Conservation (phyloP, 2,113 vertebrate species). For the Camelus bactrianus region DNA sequence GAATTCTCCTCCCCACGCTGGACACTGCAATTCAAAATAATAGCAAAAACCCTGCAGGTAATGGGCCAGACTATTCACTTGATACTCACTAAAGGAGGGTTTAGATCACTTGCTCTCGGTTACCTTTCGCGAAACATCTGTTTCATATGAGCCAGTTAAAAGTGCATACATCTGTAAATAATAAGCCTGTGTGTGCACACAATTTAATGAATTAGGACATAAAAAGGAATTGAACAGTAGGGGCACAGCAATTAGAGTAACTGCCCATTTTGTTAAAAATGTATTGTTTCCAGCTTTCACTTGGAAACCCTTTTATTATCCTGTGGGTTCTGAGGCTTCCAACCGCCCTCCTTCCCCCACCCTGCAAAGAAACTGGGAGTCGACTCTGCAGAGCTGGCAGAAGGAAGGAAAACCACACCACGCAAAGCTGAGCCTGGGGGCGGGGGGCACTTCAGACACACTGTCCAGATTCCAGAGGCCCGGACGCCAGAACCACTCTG, state of each 20-base stretch:
- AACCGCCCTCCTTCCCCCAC: neutral
- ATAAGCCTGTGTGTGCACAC: conserved; percentile 85
- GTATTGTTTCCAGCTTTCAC: conserved; percentile 85
- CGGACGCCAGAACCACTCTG: neutral
- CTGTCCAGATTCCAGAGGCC: too few relatives aligned
- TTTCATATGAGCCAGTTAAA: conserved; percentile 86
- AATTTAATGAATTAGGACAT: conserved; percentile 88
- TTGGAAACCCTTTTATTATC: conserved; percentile 78
- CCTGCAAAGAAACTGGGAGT: conserved; percentile 11
- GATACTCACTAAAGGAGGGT: conserved; percentile 57
- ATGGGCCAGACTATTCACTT: conserved; percentile 82
- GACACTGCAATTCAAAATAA: conserved; percentile 70
- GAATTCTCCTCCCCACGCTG: conserved; percentile 41
- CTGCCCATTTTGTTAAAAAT: conserved; percentile 88
- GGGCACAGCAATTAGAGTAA: conserved; percentile 86
- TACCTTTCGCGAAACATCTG: conserved; percentile 84
- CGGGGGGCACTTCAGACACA: too few relatives aligned
- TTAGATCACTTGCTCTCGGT: conserved; percentile 71
- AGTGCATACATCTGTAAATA: conserved; percentile 88
- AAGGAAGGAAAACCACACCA: neutral
- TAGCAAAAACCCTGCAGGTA: conserved; percentile 73
- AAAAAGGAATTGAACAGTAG: conserved; percentile 89
- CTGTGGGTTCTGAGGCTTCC: conserved; percentile 57
- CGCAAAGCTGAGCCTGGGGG: too few relatives aligned
- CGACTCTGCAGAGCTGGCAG: neutral